A percentile compares a stretch with the other conserved stretches of the same genome.
phyloP scores from a whole-genome alignment of 1,140 invertebrate species.

The Hycleus phaleratus region DNA sequence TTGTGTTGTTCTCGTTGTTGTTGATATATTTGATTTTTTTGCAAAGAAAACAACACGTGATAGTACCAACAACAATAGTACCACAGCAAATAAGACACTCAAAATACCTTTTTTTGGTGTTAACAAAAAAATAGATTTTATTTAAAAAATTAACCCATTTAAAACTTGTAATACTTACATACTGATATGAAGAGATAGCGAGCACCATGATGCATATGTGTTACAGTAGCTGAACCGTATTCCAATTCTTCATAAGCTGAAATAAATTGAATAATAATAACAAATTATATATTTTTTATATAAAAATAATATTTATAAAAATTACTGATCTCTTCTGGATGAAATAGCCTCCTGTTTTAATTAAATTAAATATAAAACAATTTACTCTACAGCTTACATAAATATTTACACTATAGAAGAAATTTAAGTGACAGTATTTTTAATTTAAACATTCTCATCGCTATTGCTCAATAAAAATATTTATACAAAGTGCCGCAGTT shows the following conservation, averaged over 20 bases:
- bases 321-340: too few relatives aligned
- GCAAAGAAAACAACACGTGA: conserved; percentile 35
- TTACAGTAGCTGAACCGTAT: conserved; percentile 21
- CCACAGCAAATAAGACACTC: conserved; percentile 34
- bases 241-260: conserved; percentile 34
- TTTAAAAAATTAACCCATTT: not conserved
- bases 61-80: conserved; percentile 34
- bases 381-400: too few relatives aligned
- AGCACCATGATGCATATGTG: conserved; percentile 23
- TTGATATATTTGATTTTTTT: conserved; percentile 17
- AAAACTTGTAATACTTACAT: conserved; percentile 25
- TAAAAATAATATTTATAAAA: too few relatives aligned
- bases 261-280: conserved; percentile 2
- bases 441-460: too few relatives aligned
- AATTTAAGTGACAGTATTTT: too few relatives aligned
- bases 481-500: too few relatives aligned
- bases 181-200: conserved; percentile 37
- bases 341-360: too few relatives aligned
- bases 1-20: conserved; percentile 19
- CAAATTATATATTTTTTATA: too few relatives aligned
- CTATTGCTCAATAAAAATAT: too few relatives aligned
- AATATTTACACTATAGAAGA: too few relatives aligned
- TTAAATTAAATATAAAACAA: too few relatives aligned
- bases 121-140: not conserved
- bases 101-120: conserved; percentile 26